phyloP scores from a whole-genome alignment of 2,797 vertebrate genomes.

The Sebastes cheni region DNA sequence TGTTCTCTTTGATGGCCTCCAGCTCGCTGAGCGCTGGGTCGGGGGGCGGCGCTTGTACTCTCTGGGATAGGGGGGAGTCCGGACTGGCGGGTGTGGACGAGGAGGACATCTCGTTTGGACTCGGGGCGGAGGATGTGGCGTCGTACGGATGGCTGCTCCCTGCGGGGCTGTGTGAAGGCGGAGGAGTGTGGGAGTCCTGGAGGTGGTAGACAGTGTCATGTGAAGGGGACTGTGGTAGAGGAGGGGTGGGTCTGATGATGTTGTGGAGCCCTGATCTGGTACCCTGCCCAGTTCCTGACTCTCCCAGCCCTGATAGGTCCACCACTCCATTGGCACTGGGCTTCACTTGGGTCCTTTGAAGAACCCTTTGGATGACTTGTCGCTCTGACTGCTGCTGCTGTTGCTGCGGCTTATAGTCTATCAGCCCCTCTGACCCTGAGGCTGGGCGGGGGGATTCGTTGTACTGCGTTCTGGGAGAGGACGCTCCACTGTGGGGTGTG shows the following conservation, averaged over 20 bases:
- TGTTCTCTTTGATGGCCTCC: conserved; percentile 93
- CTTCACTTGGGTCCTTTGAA: conserved; percentile 87
- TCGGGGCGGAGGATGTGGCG: conserved; percentile 73
- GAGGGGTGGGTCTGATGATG: conserved; percentile 57
- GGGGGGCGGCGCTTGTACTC: conserved; percentile 45
- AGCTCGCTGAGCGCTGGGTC: conserved; percentile 79
- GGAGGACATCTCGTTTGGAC: conserved; percentile 63
- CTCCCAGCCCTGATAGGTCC: conserved; percentile 81
- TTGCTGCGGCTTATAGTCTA: conserved; percentile 86
- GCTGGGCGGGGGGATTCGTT: conserved; percentile 86
- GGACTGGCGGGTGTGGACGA: conserved; percentile 75
- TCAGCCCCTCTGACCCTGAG: conserved; percentile 82
- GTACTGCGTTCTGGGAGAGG: conserved; percentile 81
- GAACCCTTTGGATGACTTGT: conserved; percentile 94
- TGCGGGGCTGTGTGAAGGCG: conserved; percentile 55
- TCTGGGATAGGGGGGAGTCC: conserved; percentile 73
- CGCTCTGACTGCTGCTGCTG: conserved; percentile 83
- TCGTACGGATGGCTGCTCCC: conserved; percentile 51
- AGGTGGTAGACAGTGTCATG: conserved; percentile 63
- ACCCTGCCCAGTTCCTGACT: conserved; percentile 52
- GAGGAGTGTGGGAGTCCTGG: conserved; percentile 54
- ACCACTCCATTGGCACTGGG: conserved; percentile 85
- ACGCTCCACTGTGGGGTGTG: conserved; percentile 63
- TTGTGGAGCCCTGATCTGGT: conserved; percentile 60
- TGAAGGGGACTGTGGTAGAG: conserved; percentile 56